Percentiles rank a stretch among this genome's conserved stretches.
phyloP scores from a whole-genome alignment of 2,797 vertebrate genomes.

The Platalea minor region DNA sequence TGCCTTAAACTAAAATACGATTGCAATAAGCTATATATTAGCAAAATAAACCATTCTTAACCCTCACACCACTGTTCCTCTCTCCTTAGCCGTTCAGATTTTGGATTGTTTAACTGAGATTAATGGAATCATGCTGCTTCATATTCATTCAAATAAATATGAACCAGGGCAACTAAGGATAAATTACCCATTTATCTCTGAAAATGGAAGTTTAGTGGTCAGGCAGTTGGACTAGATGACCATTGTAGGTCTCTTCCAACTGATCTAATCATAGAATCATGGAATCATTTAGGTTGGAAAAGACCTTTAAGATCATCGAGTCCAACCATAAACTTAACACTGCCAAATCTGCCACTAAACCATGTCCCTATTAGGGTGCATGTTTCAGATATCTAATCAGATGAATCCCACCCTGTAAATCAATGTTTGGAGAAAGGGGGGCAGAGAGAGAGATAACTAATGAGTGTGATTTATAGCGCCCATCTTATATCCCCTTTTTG shows the following conservation, averaged over 20 bases:
- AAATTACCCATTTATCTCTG: neutral
- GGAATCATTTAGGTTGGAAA: neutral
- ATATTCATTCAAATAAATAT: neutral
- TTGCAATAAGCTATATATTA: neutral
- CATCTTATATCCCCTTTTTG: neutral
- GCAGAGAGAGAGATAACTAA: neutral
- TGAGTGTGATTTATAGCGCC: fast-evolving
- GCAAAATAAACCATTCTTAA: neutral
- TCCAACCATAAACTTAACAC: neutral
- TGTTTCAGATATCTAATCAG: neutral
- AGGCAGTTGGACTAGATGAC: neutral
- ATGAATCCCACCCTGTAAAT: neutral
- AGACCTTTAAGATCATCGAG: neutral
- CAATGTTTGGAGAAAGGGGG: neutral
- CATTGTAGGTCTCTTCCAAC: fast-evolving
- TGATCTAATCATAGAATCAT: neutral
- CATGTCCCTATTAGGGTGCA: neutral
- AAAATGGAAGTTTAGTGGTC: neutral
- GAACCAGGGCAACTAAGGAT: neutral
- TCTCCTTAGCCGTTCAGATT: neutral
- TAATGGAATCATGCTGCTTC: neutral
- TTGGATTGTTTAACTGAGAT: neutral
- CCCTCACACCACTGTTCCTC: neutral
- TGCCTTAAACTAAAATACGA: neutral
- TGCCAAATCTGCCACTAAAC: neutral